These are phyloP conservation scores for Drosophila auraria DNA, from an alignment of 1,140 invertebrate genomes.

Conservation along the genomic window DNA sequence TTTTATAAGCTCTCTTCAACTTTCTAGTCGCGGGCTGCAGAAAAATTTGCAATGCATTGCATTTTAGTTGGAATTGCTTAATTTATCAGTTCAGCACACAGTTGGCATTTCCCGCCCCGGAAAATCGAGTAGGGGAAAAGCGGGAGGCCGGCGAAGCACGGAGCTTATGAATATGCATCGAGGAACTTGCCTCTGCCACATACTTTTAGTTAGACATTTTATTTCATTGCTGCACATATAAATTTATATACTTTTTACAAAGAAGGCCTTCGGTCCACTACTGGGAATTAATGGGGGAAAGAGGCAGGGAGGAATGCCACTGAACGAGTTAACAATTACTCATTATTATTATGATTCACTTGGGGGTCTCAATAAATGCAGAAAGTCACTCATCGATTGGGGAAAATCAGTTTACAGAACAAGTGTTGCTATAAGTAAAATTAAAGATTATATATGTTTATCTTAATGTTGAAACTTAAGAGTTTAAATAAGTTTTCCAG, in stretches of 20 bases:
- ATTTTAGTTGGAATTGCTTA: constrained; percentile 75
- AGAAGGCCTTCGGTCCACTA: constrained; percentile 34
- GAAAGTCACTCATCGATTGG: constrained; percentile 3
- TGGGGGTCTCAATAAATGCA: background rate
- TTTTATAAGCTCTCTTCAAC: constrained; percentile 34
- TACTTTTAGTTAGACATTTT: constrained; percentile 54
- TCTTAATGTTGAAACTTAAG: too few relatives aligned
- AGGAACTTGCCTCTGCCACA: constrained; percentile 47
- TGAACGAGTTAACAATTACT: constrained; percentile 18
- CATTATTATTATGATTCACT: constrained; percentile 32
- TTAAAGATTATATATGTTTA: too few relatives aligned
- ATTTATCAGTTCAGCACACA: constrained; percentile 81
- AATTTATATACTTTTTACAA: constrained; percentile 12
- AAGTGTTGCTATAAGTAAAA: background rate
- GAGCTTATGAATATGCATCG: constrained; percentile 55
- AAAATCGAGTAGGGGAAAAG: constrained; percentile 26
- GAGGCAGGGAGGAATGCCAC: constrained; percentile 10
- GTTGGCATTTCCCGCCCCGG: constrained; percentile 66
- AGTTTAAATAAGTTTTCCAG: too few relatives aligned
- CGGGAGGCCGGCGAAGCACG: constrained; percentile 21
- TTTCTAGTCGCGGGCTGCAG: constrained; percentile 59
- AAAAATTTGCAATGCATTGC: constrained; percentile 73
- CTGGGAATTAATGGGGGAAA: constrained; percentile 3
- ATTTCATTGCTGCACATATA: constrained; percentile 47
- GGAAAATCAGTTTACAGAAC: background rate